These are phyloP conservation scores for Hippasteria phrygiana DNA, from an alignment of 53 echinoderm and acorn worm species.

Conservation along the genomic window DNA sequence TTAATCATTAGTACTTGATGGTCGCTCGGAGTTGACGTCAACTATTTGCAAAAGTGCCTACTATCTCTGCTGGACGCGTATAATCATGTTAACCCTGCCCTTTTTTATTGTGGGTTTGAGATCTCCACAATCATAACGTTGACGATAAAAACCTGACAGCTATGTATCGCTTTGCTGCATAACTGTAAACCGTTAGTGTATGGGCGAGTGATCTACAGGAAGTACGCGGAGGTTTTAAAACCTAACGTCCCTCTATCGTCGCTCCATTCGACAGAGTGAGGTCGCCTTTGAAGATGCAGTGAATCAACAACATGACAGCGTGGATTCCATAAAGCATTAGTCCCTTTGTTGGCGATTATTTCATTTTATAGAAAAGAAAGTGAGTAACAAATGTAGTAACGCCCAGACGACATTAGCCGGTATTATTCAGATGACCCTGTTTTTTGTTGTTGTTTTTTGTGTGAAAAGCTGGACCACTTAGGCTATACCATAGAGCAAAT, in stretches of 20 bases:
- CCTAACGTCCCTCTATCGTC: not conserved
- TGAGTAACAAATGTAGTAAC: not conserved
- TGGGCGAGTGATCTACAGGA: too few relatives aligned
- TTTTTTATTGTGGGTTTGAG: not conserved
- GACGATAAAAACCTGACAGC: not conserved
- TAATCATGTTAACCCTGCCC: not conserved
- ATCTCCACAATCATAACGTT: not conserved
- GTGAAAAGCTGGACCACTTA: too few relatives aligned
- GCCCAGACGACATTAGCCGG: not conserved
- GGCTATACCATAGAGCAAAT: too few relatives aligned
- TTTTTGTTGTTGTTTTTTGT: too few relatives aligned
- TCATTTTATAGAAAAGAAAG: not conserved
- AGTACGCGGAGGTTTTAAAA: too few relatives aligned
- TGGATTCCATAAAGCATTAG: not conserved
- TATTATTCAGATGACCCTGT: too few relatives aligned
- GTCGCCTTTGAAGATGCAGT: not conserved
- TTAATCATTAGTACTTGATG: not conserved
- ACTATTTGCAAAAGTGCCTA: not conserved
- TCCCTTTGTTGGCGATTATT: not conserved
- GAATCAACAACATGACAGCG: not conserved
- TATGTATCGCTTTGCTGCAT: not conserved
- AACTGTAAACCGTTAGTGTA: not conserved
- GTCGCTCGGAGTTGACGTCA: constrained; percentile 28
- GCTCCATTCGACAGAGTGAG: not conserved
- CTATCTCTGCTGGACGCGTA: not conserved